Evolutionary conservation across 2,797 vertebrate species (phyloP), one percentile per base, ranked within the genome.

Genomic region (Molossus alvarezi): DNA sequence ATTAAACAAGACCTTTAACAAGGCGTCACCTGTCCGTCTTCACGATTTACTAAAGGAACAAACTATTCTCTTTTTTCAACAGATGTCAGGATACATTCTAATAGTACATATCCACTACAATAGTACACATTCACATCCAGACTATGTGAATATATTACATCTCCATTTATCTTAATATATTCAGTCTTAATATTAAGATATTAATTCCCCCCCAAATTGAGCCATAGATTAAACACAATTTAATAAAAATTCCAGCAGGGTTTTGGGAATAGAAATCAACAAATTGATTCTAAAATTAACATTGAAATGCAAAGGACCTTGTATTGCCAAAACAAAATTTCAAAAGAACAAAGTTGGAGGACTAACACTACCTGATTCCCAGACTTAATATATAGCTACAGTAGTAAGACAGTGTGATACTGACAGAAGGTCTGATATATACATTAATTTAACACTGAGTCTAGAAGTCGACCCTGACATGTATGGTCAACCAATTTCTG

Each of bases 281-380:
- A 91, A n/a, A 18, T 18, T 64, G 27, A 53, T 91, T 83, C 13
- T 60, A 48, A 75, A 84, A 91, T 91, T 45, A 27, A 91, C 77
- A 29, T 1, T 9, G 45, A 72, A 91, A 82, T 37, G 65, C 67
- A 82, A 62, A 72, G 77, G 17, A 82, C 29, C 29, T 14, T 82
- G 41, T 82, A 37, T 7, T 15, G 21, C 14, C 77, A 81, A 62
- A 72, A 81, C 29, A 51, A 62, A 82, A 72, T 91, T 81, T 29
- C 60, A 72, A 72, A 82, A 72, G 41, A 60, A 82, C 65, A 72
- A 76, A 82, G 65, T 2, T 62, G 23, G 55, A 29, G 41, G 41
- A 72, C 41, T 51, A 82, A 53, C 17, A 72, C 14, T 60, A 33
- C 14, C 37, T 60, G 62, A 79, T n/a, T 79, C 75, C 33, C 45